A percentile compares a stretch with the other conserved stretches of the same genome.
Conservation (phyloP, 2,888 invertebrate genomes). For the Rapana venosa region DNA sequence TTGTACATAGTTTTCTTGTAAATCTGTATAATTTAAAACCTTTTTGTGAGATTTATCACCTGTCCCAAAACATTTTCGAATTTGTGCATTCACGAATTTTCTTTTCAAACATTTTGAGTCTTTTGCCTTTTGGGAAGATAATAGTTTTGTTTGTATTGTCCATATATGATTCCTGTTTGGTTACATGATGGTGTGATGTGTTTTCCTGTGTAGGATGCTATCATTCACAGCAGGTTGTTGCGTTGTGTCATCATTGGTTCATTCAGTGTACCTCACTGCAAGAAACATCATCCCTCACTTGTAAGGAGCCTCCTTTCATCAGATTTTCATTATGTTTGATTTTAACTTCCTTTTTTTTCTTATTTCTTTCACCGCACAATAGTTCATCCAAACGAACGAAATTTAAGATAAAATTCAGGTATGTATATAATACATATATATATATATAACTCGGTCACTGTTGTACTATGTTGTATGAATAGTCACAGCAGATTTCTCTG, state of each 20-base stretch:
- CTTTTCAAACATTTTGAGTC: too few species aligned
- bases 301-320: slow-evolving; percentile 8
- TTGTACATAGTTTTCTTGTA: too few species aligned
- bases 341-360: neutral
- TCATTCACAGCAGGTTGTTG: neutral
- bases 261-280: slow-evolving; percentile 13
- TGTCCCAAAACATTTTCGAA: too few species aligned
- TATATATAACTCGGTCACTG: neutral
- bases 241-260: neutral
- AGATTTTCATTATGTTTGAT: neutral
- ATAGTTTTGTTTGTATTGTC: too few species aligned
- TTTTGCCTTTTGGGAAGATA: too few species aligned
- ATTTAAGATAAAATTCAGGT: slow-evolving; percentile 44
- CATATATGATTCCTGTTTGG: too few species aligned
- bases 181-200: neutral
- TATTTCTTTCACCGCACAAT: slow-evolving; percentile 29
- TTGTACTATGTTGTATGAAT: neutral
- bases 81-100: too few species aligned
- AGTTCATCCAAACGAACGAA: slow-evolving; percentile 37
- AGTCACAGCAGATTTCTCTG: too few species aligned
- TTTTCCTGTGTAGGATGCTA: neutral
- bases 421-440: slow-evolving; percentile 29
- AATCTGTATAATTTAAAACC: too few species aligned
- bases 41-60: too few species aligned
- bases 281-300: neutral